These are phyloP conservation scores for Musca vetustissima DNA, from an alignment of 1,140 invertebrate species.

Conservation along the genomic window DNA sequence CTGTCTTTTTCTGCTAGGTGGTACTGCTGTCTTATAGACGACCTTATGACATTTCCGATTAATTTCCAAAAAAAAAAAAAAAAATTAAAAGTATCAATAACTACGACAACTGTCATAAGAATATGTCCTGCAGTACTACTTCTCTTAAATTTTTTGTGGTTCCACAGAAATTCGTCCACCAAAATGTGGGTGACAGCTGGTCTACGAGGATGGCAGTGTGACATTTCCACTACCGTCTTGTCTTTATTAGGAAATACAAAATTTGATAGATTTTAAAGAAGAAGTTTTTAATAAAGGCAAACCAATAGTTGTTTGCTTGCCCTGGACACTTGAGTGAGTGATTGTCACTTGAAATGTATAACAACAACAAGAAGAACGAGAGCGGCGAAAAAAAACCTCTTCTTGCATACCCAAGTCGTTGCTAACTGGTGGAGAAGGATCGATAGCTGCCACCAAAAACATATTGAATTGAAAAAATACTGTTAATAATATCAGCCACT, in stretches of 20 bases:
- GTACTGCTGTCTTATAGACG: not conserved
- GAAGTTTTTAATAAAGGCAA: slow-evolving; percentile 5
- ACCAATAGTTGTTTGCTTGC: not conserved
- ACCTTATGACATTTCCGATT: slow-evolving; percentile 19
- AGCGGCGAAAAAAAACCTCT: slow-evolving; percentile 1
- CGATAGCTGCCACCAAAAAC: too few species aligned
- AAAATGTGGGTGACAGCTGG: slow-evolving; percentile 26
- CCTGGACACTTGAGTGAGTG: not conserved
- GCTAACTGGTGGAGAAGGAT: too few species aligned
- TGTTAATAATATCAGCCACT: not conserved
- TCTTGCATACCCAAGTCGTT: too few species aligned
- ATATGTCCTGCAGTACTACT: slow-evolving; percentile 10
- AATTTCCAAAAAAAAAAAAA: not conserved
- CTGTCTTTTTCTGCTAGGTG: slow-evolving; percentile 13
- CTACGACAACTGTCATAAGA: slow-evolving; percentile 18
- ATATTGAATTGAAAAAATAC: slow-evolving; percentile 15
- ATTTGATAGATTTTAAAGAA: not conserved
- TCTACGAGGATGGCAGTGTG: slow-evolving; percentile 4
- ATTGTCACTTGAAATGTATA: not conserved
- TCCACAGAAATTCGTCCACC: not conserved
- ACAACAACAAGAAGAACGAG: too few species aligned
- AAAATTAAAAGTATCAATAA: slow-evolving; percentile 27
- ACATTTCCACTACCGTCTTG: not conserved
- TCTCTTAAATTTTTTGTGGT: not conserved
- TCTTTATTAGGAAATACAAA: slow-evolving; percentile 7